A percentile compares a stretch with the other conserved stretches of the same genome.
These are phyloP conservation scores for Pycnonotus jocosus DNA, from an alignment of 2,113 vertebrate genomes.

Conservation along the genomic window DNA sequence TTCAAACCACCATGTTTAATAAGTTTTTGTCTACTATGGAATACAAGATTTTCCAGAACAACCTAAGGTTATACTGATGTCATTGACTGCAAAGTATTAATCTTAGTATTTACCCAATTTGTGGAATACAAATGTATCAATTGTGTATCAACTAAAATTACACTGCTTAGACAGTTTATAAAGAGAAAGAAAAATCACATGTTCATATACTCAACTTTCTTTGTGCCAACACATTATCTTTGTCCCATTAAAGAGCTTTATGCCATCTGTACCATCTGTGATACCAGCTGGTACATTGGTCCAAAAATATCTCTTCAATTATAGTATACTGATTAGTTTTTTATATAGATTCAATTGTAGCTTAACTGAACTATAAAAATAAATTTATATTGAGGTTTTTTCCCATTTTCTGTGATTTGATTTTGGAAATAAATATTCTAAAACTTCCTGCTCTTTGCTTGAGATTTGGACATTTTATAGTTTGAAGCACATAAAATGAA, in stretches of 20 bases:
- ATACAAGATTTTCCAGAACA: neutral
- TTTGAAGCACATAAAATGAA: neutral
- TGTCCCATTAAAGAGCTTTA: constrained; percentile 51
- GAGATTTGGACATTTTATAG: neutral
- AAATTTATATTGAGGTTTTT: neutral
- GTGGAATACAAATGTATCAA: neutral
- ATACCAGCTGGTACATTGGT: constrained; percentile 66
- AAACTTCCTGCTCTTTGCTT: neutral
- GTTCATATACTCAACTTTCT: constrained; percentile 32
- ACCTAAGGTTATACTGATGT: neutral
- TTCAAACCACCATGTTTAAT: neutral
- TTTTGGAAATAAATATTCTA: neutral
- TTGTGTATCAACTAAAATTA: constrained; percentile 34
- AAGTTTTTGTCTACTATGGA: neutral
- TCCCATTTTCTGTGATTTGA: neutral
- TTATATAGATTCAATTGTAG: constrained; percentile 51
- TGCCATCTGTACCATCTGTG: constrained; percentile 66
- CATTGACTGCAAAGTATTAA: neutral
- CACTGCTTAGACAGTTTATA: constrained; percentile 33
- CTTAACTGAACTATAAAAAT: constrained; percentile 54
- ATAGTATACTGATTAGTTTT: constrained; percentile 58
- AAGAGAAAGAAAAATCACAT: constrained; percentile 44
- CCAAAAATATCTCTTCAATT: constrained; percentile 66
- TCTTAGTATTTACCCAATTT: neutral
- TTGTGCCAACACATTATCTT: constrained; percentile 63